Evolutionary conservation across 2,888 invertebrate genomes (phyloP), one percentile per base, ranked within the genome.

Genomic region (Meliscaeva auricollis): DNA sequence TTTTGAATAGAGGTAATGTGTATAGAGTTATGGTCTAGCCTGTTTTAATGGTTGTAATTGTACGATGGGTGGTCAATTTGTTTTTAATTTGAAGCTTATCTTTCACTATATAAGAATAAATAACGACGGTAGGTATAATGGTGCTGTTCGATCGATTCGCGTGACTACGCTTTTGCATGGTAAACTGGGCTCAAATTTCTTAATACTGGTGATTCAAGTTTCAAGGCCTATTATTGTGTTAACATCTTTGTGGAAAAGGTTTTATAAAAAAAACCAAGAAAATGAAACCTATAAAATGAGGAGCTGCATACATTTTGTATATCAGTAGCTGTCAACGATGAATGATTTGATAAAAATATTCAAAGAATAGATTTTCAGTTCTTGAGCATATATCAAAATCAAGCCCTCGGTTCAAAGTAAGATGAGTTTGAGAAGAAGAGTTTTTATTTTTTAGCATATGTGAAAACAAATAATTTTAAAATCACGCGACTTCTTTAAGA

Each of bases 311-410:
- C 20, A 38, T 38, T 58, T 58, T 38, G 58, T 38, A 15, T n/a
- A n/a, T n/a, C n/a, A n/a, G n/a, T 6, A 20, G 20, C 38, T 58
- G 58, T 58, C 58, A 58, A 38, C n/a, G n/a, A n/a, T n/a, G n/a
- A n/a, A n/a, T n/a, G n/a, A n/a, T n/a, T n/a, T n/a, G n/a, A n/a
- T n/a, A n/a, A n/a, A n/a, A n/a, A n/a, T n/a, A n/a, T n/a, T n/a
- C n/a, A n/a, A n/a, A n/a, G n/a, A n/a, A n/a, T n/a, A n/a, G n/a
- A n/a, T n/a, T n/a, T n/a, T n/a, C n/a, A n/a, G n/a, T n/a, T n/a
- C n/a, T n/a, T n/a, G n/a, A n/a, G n/a, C n/a, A n/a, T n/a, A n/a
- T n/a, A n/a, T n/a, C n/a, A n/a, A n/a, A n/a, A n/a, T n/a, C n/a
- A n/a, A n/a, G n/a, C n/a, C n/a, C n/a, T n/a, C n/a, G n/a, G n/a